These are phyloP conservation scores for Aurelia aurita DNA, from an alignment of 30 jellyfish, hydroid and myxozoan species.

Conservation along the genomic window DNA sequence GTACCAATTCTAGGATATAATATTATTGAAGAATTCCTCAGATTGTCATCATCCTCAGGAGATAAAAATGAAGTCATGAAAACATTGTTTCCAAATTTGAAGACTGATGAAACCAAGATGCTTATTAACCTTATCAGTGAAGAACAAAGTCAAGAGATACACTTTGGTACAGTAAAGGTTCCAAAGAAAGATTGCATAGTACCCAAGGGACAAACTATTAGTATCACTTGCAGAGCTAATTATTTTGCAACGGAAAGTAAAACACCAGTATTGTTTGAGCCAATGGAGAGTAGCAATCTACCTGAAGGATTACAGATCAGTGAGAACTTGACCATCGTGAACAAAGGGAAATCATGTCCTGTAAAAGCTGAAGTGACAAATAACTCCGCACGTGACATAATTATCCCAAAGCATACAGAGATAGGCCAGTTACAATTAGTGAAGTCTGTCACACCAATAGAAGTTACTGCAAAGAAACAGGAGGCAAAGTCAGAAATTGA, in stretches of 20 bases:
- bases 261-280: slow-evolving; percentile 35
- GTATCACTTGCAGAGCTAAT: slow-evolving; percentile 25
- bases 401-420: no score
- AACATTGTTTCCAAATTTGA: background rate
- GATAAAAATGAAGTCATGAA: background rate
- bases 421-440: no score
- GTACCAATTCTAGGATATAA: slow-evolving; percentile 30
- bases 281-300: no score
- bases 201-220: slow-evolving; percentile 8
- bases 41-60: background rate
- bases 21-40: slow-evolving; percentile 29
- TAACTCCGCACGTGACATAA: no score
- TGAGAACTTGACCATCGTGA: no score
- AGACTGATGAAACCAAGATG: background rate
- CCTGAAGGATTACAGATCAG: no score
- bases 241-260: slow-evolving; percentile 10
- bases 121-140: slow-evolving; percentile 1
- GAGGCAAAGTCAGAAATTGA: no score
- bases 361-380: no score
- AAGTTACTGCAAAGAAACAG: no score
- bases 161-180: slow-evolving; percentile 16
- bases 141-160: background rate
- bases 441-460: no score
- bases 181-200: slow-evolving; percentile 12
- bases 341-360: no score